Evolutionary conservation across 2,797 vertebrate genomes (phyloP), one percentile per base, ranked within the genome.

Genomic region (Rhynchonycteris naso): DNA sequence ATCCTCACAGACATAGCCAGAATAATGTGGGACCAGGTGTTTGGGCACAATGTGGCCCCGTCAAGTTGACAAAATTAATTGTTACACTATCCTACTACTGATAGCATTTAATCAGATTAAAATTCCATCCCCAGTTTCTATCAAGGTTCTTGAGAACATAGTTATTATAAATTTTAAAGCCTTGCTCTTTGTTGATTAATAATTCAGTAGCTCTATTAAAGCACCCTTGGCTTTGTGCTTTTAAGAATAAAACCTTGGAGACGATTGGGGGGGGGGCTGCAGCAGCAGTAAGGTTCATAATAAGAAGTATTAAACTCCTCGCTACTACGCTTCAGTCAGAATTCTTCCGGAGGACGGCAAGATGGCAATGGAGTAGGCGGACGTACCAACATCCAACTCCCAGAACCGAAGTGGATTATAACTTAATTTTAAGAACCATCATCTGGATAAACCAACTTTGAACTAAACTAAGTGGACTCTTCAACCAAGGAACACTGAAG

Each of bases 131-230:
- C 83, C 13, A 65, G n/a, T 38, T 87, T 84, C 19, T 16, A 4
- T 24, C 28, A 88, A 90, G 35, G 22, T 28, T 54, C 26, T 63
- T 75, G 76, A 80, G 54, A 71, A 61, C 35, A 80, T 63, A 26
- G 9, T 11, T 81, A 43, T 87, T 92, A 61, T 71, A 72, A 84
- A 63, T 61, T 92, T 58, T 92, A 76, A 95, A 76, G 76, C 18
- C 30, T 6, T 90, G 30, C 8, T 94, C 3, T 69, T 88, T 72
- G 47, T 76, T 85, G 28, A 78, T 80, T 88, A 59, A 59, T 30
- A 7, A 68, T 71, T 92, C 35, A 65, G 7, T 82, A 79, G 33
- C 18, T 82, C 5, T 63, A 65, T 66, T 21, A 72, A 93, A 88
- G 35, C 1, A 30, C 22, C 9, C 24, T 38, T 56, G 19, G 13